Percentiles rank a stretch among this genome's conserved stretches.
Evolutionary conservation across 2,113 vertebrate species (phyloP).

Genomic region (Atlantisia rogersi): DNA sequence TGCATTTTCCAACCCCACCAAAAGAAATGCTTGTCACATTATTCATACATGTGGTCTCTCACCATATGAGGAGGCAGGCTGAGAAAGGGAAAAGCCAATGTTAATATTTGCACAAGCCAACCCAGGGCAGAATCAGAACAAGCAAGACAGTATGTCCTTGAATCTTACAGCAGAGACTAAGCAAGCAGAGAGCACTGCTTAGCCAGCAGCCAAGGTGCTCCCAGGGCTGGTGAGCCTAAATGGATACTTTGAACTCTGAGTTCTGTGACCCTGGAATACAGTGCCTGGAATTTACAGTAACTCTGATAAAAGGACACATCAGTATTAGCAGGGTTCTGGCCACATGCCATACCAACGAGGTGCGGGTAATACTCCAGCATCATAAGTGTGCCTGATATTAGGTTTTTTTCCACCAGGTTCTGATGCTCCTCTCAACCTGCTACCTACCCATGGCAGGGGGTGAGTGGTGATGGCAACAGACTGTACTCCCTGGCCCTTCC

Average conservation of each 20-base stretch:
- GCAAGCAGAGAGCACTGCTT: accelerated
- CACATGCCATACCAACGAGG: accelerated
- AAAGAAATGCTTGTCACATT: conserved; percentile 47
- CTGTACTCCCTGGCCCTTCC: accelerated
- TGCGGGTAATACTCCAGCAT: neutral
- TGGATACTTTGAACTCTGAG: neutral
- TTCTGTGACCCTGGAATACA: neutral
- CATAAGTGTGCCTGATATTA: neutral
- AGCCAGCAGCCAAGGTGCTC: neutral
- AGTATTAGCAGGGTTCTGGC: neutral
- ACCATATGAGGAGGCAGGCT: conserved; percentile 31
- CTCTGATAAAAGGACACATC: neutral
- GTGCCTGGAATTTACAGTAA: neutral
- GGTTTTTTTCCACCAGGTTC: neutral
- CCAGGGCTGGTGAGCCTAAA: neutral
- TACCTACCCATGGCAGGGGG: neutral
- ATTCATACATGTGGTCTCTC: conserved; percentile 53
- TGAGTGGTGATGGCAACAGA: neutral
- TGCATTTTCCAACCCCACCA: conserved; percentile 49
- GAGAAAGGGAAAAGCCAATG: conserved; percentile 7
- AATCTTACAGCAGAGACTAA: neutral
- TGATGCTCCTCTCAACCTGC: neutral
- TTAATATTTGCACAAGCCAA: conserved; percentile 58
- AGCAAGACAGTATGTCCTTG: neutral
- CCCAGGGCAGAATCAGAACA: conserved; percentile 21